Conservation (phyloP, 2,113 vertebrate species). For the Pelodiscus sinensis region DNA sequence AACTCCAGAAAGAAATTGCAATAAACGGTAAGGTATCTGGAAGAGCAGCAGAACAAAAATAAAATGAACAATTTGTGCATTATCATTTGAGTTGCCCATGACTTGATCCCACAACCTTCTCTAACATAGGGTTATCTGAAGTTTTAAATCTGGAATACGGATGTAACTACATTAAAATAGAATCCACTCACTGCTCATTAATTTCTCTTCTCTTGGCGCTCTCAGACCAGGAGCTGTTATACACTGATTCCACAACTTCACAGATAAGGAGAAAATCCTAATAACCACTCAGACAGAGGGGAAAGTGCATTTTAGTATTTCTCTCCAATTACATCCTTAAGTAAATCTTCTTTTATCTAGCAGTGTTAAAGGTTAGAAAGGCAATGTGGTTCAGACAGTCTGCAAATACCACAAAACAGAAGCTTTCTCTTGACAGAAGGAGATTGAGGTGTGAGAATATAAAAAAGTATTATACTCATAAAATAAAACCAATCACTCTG, state of each 20-base stretch:
- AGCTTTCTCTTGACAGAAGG: background rate
- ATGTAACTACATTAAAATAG: background rate
- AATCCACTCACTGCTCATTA: background rate
- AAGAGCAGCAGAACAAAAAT: background rate
- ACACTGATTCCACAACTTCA: background rate
- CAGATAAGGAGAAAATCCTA: background rate
- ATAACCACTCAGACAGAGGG: background rate
- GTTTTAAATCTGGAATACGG: background rate
- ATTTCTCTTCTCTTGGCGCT: background rate
- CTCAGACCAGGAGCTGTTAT: background rate
- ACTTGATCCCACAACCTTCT: background rate
- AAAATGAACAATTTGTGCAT: background rate
- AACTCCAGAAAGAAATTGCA: background rate
- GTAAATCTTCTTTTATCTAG: background rate
- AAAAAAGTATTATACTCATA: background rate
- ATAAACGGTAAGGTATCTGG: background rate
- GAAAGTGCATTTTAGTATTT: background rate
- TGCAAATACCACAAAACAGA: background rate
- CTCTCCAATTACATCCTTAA: background rate
- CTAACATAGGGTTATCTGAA: background rate
- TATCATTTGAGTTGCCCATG: background rate
- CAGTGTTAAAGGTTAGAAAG: background rate
- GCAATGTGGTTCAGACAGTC: background rate
- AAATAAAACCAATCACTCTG: background rate
- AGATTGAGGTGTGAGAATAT: background rate